Percentiles rank a stretch among this genome's conserved stretches.
phyloP scores from a whole-genome alignment of 1,140 invertebrate species.

The Scaptomyza montana region DNA sequence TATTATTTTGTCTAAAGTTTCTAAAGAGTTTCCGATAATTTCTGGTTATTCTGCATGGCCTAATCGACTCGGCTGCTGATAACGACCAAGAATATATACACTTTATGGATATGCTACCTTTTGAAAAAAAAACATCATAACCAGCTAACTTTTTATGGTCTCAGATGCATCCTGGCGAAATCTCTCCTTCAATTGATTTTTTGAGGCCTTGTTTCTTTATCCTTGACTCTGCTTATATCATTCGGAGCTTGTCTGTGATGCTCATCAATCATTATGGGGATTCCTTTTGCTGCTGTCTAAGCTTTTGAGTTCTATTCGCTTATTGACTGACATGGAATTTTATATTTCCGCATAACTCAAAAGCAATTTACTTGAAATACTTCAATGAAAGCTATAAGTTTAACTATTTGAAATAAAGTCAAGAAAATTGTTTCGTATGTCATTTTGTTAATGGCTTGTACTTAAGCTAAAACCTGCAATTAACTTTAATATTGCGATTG shows the following conservation, averaged over 20 bases:
- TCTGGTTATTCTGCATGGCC: too few species aligned
- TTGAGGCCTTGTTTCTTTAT: not conserved
- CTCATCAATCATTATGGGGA: slow-evolving; percentile 34
- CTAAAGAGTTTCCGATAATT: too few species aligned
- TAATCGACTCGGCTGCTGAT: too few species aligned
- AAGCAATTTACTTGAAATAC: slow-evolving; percentile 18
- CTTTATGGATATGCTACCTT: too few species aligned
- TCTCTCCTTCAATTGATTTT: not conserved
- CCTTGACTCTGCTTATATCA: slow-evolving; percentile 4
- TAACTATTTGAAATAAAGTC: not conserved
- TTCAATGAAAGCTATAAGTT: not conserved
- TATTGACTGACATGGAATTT: slow-evolving; percentile 18
- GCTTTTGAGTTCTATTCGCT: not conserved
- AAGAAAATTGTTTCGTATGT: too few species aligned
- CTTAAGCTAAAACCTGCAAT: too few species aligned
- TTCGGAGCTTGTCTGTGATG: not conserved
- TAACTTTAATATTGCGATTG: too few species aligned
- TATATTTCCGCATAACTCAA: slow-evolving; percentile 12
- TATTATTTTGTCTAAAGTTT: too few species aligned
- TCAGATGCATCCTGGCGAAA: not conserved
- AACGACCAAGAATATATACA: too few species aligned
- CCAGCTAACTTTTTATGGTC: too few species aligned
- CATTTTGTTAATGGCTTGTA: too few species aligned
- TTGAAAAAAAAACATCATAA: too few species aligned
- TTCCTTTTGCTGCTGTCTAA: not conserved